Evolutionary conservation across 2,113 vertebrate species (phyloP).

Genomic region (Machaerirhynchus nigripectus): DNA sequence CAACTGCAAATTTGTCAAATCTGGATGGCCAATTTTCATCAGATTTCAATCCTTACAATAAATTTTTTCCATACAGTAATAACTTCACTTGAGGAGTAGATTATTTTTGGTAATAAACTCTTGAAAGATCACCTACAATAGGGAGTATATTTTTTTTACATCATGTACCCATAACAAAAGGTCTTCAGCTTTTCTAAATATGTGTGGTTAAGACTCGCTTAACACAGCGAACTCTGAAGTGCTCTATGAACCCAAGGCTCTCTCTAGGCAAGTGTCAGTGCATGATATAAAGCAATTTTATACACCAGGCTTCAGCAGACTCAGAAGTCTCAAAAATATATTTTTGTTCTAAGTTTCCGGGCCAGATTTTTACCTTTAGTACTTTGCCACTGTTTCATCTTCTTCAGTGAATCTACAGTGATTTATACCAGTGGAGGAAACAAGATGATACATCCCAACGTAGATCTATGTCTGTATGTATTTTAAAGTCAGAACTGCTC

Average conservation of each 20-base stretch:
- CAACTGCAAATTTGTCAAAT: constrained; percentile 10
- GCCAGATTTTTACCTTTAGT: background rate
- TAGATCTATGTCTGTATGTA: background rate
- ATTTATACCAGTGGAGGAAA: constrained; percentile 38
- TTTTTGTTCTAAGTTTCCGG: constrained; percentile 5
- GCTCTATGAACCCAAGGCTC: constrained; percentile 63
- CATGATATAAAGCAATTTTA: constrained; percentile 24
- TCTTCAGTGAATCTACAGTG: background rate
- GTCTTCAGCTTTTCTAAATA: background rate
- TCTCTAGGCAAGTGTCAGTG: constrained; percentile 49
- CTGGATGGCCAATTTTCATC: background rate
- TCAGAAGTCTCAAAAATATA: background rate
- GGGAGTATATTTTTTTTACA: background rate
- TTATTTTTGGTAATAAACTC: constrained; percentile 27
- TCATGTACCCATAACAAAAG: constrained; percentile 31
- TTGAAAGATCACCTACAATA: background rate
- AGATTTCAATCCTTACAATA: background rate
- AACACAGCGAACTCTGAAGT: constrained; percentile 46
- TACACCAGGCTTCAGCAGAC: background rate
- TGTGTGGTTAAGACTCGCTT: constrained; percentile 13
- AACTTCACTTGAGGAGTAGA: background rate
- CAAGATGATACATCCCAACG: background rate
- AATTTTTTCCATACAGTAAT: background rate
- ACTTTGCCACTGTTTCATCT: background rate
- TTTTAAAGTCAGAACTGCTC: background rate